Conservation (phyloP, 35 echinoderm and acorn worm species). For the Hemicentrotus pulcherrimus region DNA sequence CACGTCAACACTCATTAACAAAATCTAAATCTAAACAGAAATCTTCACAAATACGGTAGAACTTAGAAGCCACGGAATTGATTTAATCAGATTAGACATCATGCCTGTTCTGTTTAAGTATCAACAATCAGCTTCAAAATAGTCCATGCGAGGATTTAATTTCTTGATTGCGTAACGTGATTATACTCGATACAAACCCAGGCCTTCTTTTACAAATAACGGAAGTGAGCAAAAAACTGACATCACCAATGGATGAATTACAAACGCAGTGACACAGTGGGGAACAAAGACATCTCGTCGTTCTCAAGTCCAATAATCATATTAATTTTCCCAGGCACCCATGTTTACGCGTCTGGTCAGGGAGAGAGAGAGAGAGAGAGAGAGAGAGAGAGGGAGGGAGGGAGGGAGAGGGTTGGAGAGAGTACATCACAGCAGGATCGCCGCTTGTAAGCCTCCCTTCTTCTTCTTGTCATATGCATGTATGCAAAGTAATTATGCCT, state of each 20-base stretch:
- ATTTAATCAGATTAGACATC: no score
- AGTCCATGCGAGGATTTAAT: background rate
- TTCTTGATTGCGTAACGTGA: background rate
- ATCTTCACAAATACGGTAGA: no score
- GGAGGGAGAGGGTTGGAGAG: no score
- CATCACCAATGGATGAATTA: constrained; percentile 8
- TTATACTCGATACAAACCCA: background rate
- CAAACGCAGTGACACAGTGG: background rate
- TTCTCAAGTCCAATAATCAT: background rate
- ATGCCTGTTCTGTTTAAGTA: background rate
- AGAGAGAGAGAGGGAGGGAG: no score
- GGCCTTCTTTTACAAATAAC: background rate
- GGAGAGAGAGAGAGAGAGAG: background rate
- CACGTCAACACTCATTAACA: no score
- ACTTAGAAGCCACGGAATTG: background rate
- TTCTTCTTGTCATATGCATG: background rate
- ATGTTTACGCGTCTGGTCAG: constrained; percentile 36
- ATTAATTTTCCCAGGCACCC: constrained; percentile 47
- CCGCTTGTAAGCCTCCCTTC: background rate
- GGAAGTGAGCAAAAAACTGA: background rate
- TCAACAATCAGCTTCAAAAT: constrained; percentile 2
- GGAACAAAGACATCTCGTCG: constrained; percentile 37
- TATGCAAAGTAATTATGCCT: constrained; percentile 50
- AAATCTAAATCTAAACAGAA: no score
- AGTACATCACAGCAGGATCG: background rate